Conservation (phyloP, 2,113 vertebrate species). For the Chinchilla lanigera region DNA sequence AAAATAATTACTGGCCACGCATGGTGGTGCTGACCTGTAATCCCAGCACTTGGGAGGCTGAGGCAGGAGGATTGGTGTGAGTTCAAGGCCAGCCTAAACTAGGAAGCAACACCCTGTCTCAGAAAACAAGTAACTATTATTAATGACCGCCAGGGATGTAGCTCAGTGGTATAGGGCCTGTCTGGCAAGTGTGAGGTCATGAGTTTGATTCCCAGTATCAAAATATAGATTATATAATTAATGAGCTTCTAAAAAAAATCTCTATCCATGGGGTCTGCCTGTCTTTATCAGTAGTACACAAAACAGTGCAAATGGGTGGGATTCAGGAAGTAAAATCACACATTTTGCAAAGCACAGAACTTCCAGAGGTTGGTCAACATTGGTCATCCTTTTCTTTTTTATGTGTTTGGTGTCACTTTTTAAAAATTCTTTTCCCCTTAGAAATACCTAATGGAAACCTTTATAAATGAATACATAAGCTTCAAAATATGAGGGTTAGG, state of each 20-base stretch:
- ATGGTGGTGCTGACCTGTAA: background rate
- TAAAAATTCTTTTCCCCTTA: background rate
- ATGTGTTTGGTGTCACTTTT: background rate
- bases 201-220: too few species aligned
- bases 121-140: background rate
- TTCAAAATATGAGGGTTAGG: background rate
- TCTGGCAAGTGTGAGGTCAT: too few species aligned
- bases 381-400: background rate
- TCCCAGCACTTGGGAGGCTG: background rate
- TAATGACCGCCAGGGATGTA: background rate
- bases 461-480: background rate
- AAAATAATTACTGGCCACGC: background rate
- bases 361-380: background rate
- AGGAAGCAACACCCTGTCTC: background rate
- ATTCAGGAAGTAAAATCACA: slow-evolving; percentile 33
- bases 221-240: background rate
- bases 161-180: too few species aligned
- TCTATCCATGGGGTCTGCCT: background rate
- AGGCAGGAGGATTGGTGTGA: background rate
- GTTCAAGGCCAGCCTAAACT: background rate
- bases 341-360: background rate
- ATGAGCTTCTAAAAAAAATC: background rate
- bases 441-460: background rate
- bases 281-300: background rate
- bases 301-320: slow-evolving; percentile 36